Evolutionary conservation across 1,140 invertebrate genomes (phyloP), one percentile per base, ranked within the genome.

Genomic region (Drosophila bipectinata): DNA sequence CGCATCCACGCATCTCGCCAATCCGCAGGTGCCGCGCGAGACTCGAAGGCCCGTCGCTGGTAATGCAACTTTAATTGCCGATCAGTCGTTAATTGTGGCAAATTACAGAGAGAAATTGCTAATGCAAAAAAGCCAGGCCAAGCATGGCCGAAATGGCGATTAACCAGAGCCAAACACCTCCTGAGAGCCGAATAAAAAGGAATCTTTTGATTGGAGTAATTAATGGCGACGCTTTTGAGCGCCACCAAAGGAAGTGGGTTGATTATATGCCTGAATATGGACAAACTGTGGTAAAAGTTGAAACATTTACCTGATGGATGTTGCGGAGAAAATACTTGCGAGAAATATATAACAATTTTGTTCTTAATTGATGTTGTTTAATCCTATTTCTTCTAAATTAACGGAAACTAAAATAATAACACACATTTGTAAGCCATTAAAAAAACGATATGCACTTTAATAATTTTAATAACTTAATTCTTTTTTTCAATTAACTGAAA

Each of bases 41-140:
- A 41, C 53, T 18, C 14, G 9, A 7, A 21, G 37, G 0, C 34
- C 51, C 66, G 73, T 56, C 56, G 49, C 60, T 54, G 80, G 60
- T 83, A 84, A 83, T 83, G 80, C 80, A 84, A 79, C 61, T 83
- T 83, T 83, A 83, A 83, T 83, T 83, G 80, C 67, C 71, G 80
- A 83, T 83, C 80, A 79, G 76, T 76, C 80, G 80, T 84, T 83
- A 83, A 83, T 83, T 83, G 80, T 84, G 64, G 80, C 80, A 83
- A 83, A 79, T 83, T 84, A 72, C 76, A 45, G 66, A 49, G 54
- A 58, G 69, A 82, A 81, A 81, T 81, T 54, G 78, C 61, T 44
- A 76, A 61, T 73, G 64, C 48, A 53, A 68, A 51, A 68, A 21
- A 30, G 1, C 52, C 41, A 44, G 14, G 39, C 0, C 18, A 47